Evolutionary conservation across 2,888 invertebrate genomes (phyloP).

Genomic region (Lomographa bimaculata): DNA sequence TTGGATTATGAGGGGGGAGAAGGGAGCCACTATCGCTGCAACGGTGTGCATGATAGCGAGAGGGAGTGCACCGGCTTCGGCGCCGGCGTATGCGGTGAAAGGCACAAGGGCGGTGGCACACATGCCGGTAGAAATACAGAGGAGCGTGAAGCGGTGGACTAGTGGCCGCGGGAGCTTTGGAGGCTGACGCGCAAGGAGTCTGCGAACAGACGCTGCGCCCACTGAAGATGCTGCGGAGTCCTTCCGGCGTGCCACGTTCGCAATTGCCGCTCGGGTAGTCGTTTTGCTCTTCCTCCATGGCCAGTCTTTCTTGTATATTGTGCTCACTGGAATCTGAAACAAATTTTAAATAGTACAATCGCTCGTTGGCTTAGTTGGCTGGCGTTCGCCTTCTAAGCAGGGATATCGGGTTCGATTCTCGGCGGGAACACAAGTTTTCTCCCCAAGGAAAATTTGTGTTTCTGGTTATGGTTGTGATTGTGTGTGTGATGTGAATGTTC

Average conservation of each 20-base stretch:
- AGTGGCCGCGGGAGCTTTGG: conserved; percentile 76
- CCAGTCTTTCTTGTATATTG: conserved; percentile 76
- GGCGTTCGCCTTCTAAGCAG: too few relatives aligned
- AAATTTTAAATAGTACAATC: too few relatives aligned
- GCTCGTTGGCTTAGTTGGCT: too few relatives aligned
- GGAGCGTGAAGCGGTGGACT: conserved; percentile 75
- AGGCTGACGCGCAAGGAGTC: conserved; percentile 84
- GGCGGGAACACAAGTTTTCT: too few relatives aligned
- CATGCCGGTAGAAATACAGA: conserved; percentile 84
- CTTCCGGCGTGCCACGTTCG: conserved; percentile 71
- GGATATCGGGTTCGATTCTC: too few relatives aligned
- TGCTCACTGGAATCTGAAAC: conserved; percentile 68
- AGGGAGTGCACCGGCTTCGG: conserved; percentile 85
- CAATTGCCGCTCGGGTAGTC: conserved; percentile 43
- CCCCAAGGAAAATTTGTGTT: too few relatives aligned
- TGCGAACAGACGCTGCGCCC: conserved; percentile 90
- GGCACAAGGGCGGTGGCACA: conserved; percentile 87
- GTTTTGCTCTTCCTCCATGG: conserved; percentile 70
- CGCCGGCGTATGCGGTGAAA: conserved; percentile 75
- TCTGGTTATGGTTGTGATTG: too few relatives aligned
- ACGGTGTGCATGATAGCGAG: conserved; percentile 84
- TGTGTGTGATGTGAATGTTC: too few relatives aligned
- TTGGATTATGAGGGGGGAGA: conserved; percentile 71
- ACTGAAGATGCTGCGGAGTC: conserved; percentile 89
- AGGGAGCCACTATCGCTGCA: conserved; percentile 83